A percentile compares a stretch with the other conserved stretches of the same genome.
These are phyloP conservation scores for Oligia latruncula DNA, from an alignment of 2,888 invertebrate species.

Conservation along the genomic window DNA sequence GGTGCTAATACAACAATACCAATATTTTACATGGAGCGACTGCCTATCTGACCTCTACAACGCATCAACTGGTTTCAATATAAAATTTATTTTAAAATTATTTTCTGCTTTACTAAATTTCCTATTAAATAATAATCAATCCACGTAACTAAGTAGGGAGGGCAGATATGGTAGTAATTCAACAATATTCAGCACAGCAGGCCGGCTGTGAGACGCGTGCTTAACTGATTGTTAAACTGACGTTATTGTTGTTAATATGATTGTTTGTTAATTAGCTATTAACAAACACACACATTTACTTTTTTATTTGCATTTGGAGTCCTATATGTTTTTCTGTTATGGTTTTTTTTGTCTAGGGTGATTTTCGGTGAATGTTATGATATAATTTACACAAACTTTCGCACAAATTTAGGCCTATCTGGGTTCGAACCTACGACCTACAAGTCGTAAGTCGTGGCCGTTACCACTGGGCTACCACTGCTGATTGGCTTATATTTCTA, in stretches of 20 bases:
- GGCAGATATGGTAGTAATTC: constrained; percentile 54
- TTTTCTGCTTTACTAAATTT: not conserved
- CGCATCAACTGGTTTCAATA: not conserved
- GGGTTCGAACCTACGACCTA: no score
- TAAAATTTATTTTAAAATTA: not conserved
- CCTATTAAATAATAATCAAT: constrained; percentile 46
- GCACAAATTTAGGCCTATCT: no score
- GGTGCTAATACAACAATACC: no score
- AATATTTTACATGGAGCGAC: no score
- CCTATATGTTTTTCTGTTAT: not conserved
- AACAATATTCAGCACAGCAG: constrained; percentile 57
- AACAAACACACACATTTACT: constrained; percentile 3
- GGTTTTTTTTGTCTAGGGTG: not conserved
- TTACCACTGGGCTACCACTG: no score
- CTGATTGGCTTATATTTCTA: not conserved
- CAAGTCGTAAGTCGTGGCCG: no score
- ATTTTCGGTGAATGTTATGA: not conserved
- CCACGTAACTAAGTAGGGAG: constrained; percentile 12
- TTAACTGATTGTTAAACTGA: constrained; percentile 26
- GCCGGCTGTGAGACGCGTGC: constrained; percentile 54
- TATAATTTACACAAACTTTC: no score
- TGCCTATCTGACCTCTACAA: no score
- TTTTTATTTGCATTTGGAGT: not conserved
- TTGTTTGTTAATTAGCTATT: constrained; percentile 23
- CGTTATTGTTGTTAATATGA: constrained; percentile 12